Evolutionary conservation across 2,113 vertebrate species (phyloP).

Genomic region (cattle (Bos taurus)): ARS-UCD2.0 NC_037337.1:31207501-31208000

Average conservation of each 20-base stretch:
- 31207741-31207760: conserved; percentile 22
- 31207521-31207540: background rate
- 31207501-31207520: conserved; percentile 3
- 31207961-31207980: background rate
- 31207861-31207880: background rate
- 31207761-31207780: conserved; percentile 20
- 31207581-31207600: background rate
- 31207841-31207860: background rate
- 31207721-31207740: background rate
- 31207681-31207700: background rate
- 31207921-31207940: background rate
- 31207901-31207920: background rate
- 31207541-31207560: background rate
- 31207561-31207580: background rate
- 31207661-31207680: background rate
- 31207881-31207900: background rate
- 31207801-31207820: conserved; percentile 1
- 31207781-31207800: conserved; percentile 3
- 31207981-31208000: background rate
- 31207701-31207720: conserved; percentile 42
- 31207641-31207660: background rate
- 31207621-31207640: background rate
- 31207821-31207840: background rate
- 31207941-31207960: conserved; percentile 10
- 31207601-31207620: background rate